Evolutionary conservation across 2,888 invertebrate species (phyloP).

Genomic region (Lobophora halterata): DNA sequence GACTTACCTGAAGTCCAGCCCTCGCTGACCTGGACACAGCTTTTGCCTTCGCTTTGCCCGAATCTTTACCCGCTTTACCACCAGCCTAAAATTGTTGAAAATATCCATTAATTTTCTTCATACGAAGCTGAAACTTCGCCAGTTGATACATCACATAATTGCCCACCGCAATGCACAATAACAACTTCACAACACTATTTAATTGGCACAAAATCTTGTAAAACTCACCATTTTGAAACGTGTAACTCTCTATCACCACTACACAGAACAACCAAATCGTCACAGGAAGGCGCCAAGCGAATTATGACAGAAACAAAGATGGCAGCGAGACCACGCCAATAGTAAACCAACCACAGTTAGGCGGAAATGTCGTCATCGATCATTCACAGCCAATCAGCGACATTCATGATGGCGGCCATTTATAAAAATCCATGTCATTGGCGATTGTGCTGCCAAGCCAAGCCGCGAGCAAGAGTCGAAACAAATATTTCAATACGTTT

Average conservation of each 20-base stretch:
- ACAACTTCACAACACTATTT: slow-evolving; percentile 48
- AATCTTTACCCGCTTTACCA: slow-evolving; percentile 99
- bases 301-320: slow-evolving; percentile 67
- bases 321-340: slow-evolving; percentile 54
- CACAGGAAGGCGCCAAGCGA: slow-evolving; percentile 80
- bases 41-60: slow-evolving; percentile 99
- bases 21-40: slow-evolving; percentile 99
- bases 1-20: slow-evolving; percentile 96
- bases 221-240: slow-evolving; percentile 81
- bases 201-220: slow-evolving; percentile 71
- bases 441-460: slow-evolving; percentile 67
- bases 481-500: no score
- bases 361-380: slow-evolving; percentile 58
- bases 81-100: slow-evolving; percentile 92
- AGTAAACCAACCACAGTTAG: slow-evolving; percentile 51
- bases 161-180: slow-evolving; percentile 55
- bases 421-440: slow-evolving; percentile 4
- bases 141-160: slow-evolving; percentile 66
- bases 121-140: slow-evolving; percentile 80
- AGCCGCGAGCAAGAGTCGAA: slow-evolving; percentile 33
- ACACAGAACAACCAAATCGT: slow-evolving; percentile 70
- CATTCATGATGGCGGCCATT: slow-evolving; percentile 53
- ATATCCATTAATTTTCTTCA: slow-evolving; percentile 79
- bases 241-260: slow-evolving; percentile 75
- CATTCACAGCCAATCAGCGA: slow-evolving; percentile 50